phyloP scores from a whole-genome alignment of 2,113 vertebrate genomes.

The Alethe castanea region DNA sequence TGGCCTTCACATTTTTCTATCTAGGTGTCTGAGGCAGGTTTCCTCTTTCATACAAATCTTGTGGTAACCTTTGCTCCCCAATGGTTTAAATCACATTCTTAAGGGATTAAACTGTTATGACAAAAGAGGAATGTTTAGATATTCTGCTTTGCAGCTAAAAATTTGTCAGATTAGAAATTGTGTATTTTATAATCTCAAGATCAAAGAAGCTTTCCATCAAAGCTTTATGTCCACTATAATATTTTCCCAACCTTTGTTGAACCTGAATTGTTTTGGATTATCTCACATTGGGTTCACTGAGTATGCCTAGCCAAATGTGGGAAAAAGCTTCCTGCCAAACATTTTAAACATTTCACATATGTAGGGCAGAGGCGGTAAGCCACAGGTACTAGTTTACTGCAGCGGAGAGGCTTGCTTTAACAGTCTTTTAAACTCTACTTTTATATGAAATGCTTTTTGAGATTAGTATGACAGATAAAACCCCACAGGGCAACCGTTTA shows the following conservation, averaged over 20 bases:
- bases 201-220: conserved; percentile 81
- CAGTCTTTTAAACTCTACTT: conserved; percentile 63
- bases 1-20: conserved; percentile 66
- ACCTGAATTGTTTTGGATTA: conserved; percentile 83
- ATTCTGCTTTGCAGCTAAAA: conserved; percentile 77
- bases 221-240: conserved; percentile 73
- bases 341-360: conserved; percentile 73
- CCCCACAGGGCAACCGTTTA: conserved; percentile 62
- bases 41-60: conserved; percentile 70
- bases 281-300: conserved; percentile 83
- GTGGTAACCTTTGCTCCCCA: conserved; percentile 70
- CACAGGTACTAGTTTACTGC: conserved; percentile 65
- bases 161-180: conserved; percentile 82
- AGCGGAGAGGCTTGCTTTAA: conserved; percentile 13
- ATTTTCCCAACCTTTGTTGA: conserved; percentile 81
- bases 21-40: conserved; percentile 69
- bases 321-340: conserved; percentile 76
- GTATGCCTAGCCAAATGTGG: conserved; percentile 68
- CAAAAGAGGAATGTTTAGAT: conserved; percentile 81
- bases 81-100: conserved; percentile 79
- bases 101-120: conserved; percentile 81
- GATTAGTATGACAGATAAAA: conserved; percentile 73
- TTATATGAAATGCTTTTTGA: conserved; percentile 65
- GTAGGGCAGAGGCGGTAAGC: conserved; percentile 65
- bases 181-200: conserved; percentile 82